Base-by-base conservation (phyloP, 2,797 vertebrate genomes). In the Enteromius viviparus region DNA sequence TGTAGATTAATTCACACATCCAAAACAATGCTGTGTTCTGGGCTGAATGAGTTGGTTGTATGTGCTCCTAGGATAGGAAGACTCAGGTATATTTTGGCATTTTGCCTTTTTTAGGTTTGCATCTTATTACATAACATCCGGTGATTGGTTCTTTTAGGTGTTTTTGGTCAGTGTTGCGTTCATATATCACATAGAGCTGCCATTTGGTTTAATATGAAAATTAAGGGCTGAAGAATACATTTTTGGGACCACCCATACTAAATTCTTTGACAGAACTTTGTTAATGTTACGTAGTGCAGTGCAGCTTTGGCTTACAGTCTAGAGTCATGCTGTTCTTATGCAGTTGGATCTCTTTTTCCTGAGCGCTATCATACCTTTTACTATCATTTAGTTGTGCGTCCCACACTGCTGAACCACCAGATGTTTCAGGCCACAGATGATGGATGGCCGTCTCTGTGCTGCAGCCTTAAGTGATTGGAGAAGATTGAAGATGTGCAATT, bases 401-500 rank as follows among this genome's bases (percentile, higher is more conserved):
- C 78, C 86, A 94, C 93, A 96, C 92, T 96, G 96, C 95, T 96
- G 96, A 96, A 95, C 95, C 94, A 92, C 93, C 91, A 89, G 94
- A 93, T 94, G 95, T 96, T 95, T 92, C 91, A 92, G 92, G 91
- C 93, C 91, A 89, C 88, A 89, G 91, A 96, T 97, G 96, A 98
- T 97, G 96, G 96, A 98, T 97, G 95, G 93, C 90, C 90, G 93
- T 94, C 92, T 91, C 95, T 94, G 94, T 94, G 95, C 94, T 95
- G 94, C 95, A 93, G 92, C 93, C 94, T 94, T 97, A 96, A 97
- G 96, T 97, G 96, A 97, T 96, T 96, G 96, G 93, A 93, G 92
- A 95, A 96, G 96, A 97, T 95, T 96, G 95, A 97, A 96, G 95
- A 96, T 94, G 94, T 93, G 93, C 95, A 96, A 96, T 96, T 97